phyloP scores from a whole-genome alignment of 2,797 vertebrate species.

The Leontopithecus rosalia region DNA sequence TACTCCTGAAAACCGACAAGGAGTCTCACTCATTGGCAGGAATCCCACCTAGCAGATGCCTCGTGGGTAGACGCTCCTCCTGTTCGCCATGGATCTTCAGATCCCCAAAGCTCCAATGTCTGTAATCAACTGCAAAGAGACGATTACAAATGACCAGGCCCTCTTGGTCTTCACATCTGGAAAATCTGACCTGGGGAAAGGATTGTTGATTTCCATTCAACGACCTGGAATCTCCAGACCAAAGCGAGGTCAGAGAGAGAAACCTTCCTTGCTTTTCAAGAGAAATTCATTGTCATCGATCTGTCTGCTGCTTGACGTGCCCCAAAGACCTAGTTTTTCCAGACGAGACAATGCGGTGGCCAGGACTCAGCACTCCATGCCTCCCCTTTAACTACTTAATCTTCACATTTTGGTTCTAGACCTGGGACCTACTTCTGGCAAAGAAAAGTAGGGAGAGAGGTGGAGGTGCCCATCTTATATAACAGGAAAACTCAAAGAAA shows the following conservation, averaged over 20 bases:
- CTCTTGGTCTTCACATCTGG: not conserved
- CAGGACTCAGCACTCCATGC: not conserved
- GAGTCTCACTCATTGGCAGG: not conserved
- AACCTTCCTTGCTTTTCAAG: not conserved
- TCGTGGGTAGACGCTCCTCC: not conserved
- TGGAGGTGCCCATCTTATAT: not conserved
- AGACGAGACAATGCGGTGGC: not conserved
- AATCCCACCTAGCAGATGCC: not conserved
- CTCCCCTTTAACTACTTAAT: not conserved
- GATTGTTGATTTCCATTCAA: not conserved
- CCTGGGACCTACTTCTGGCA: not conserved
- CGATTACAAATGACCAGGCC: not conserved
- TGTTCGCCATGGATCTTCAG: not conserved
- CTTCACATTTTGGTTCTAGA: not conserved
- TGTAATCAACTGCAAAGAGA: not conserved
- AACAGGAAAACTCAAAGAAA: not conserved
- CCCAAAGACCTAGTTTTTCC: not conserved
- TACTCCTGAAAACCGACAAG: conserved; percentile 62
- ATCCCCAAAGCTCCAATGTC: not conserved
- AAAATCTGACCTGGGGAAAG: not conserved
- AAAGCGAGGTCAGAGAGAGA: not conserved
- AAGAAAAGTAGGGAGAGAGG: not conserved
- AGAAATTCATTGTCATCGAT: not conserved
- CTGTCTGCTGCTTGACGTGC: too few species aligned
- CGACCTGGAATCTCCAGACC: not conserved